Base-by-base conservation (phyloP, 2,797 vertebrate species). In the Yasuhikotakia modesta region DNA sequence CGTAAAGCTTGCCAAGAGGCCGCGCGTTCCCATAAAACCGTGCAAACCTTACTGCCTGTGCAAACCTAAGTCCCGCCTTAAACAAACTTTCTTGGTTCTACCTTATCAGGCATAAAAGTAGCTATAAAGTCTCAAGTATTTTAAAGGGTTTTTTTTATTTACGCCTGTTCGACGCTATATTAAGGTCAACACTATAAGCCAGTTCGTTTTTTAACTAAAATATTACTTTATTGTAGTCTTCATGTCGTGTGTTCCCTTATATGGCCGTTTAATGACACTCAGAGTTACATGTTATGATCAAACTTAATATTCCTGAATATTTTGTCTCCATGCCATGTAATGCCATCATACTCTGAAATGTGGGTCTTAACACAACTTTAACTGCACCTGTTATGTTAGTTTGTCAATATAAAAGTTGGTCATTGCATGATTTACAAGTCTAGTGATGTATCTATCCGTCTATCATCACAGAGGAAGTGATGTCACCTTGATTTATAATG, bases 1-100 rank as follows among this genome's bases (percentile, higher is more conserved):
- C 77, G 55, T n/a, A 27, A 69, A 14, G 61, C 50, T 70, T 79
- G 64, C 82, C 75, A 76, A 82, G 55, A 80, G 63, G 50, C 69
- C 70, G 70, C 74, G 21, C 17, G 70, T 67, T 77, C 74, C 8
- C 30, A n/a, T 65, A 39, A 81, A 13, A 70, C 24, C 66, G 39
- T 27, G 57, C 22, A 35, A 58, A 82, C 45, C 65, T 79, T 55
- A 65, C 43, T 22, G 3, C 50, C 30, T 45, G 50, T 50, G 32
- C 48, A 45, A 52, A 50, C n/a, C 61, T 66, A 77, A 83, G 48
- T 64, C 75, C 63, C 60, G 65, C 68, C 48, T 55, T 61, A 67
- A 50, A 39, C 48, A 53, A 45, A 58, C 39, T 66, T 22, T 27
- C 57, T 60, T 73, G 61, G 61, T 79, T 10, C 30, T 19, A 27